Evolutionary conservation across 1,140 invertebrate species (phyloP), one percentile per base, ranked within the genome.

Genomic region (Diplogasteroides magnus): DNA sequence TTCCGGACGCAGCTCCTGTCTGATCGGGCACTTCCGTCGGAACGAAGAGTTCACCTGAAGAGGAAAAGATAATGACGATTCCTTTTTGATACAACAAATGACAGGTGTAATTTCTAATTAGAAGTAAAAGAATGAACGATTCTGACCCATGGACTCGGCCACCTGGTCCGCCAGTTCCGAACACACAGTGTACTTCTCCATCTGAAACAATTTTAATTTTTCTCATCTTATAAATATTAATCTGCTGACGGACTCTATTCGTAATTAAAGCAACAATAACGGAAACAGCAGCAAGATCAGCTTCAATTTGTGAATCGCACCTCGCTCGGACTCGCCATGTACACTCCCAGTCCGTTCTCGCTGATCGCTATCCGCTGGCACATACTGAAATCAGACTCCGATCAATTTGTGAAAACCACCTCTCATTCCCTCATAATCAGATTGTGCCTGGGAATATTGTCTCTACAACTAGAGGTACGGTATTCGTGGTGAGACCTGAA

Each of bases 171-270:
- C 75, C 15, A 82, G 57, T 61, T 82, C 80, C 1, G 81, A 61
- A 57, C 73, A 82, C 57, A 82, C 76, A 31, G 81, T 82, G 69
- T 80, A 82, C 64, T 82, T 82, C 77, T 82, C 79, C 57, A 82
- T 61, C 78, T 79, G 56, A 67, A 74, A 77, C 63, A n/a, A n/a
- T n/a, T n/a, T n/a, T n/a, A n/a, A n/a, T n/a, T n/a, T n/a, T n/a
- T n/a, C n/a, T n/a, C n/a, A n/a, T n/a, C n/a, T n/a, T n/a, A n/a
- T n/a, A n/a, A n/a, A n/a, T n/a, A n/a, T n/a, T n/a, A n/a, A n/a
- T n/a, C n/a, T n/a, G n/a, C n/a, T n/a, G n/a, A n/a, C n/a, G n/a
- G n/a, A n/a, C n/a, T n/a, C n/a, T n/a, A n/a, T n/a, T n/a, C n/a
- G n/a, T n/a, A n/a, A n/a, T 60, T 13, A n/a, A 27, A 13, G n/a